Evolutionary conservation across 2,888 invertebrate genomes (phyloP).

Genomic region (Chrysotoxum bicinctum): DNA sequence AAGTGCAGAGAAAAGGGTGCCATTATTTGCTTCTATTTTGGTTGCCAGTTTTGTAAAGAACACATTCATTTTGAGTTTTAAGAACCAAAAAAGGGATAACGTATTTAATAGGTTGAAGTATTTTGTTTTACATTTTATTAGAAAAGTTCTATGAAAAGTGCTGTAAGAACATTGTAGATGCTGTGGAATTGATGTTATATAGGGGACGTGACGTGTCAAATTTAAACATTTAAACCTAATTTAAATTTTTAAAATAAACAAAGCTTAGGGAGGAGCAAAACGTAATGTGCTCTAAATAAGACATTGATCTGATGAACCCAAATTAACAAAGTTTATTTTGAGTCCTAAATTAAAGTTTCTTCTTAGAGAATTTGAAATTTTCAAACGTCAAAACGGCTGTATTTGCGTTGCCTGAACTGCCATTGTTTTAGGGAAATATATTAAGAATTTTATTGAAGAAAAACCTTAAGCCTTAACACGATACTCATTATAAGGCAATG

Average conservation of each 20-base stretch:
- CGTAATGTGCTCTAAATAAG: too few species aligned
- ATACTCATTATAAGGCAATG: too few species aligned
- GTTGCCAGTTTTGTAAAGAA: not conserved
- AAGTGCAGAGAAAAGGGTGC: not conserved
- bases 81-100: not conserved
- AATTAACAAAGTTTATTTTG: too few species aligned
- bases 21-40: not conserved
- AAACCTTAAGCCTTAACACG: too few species aligned
- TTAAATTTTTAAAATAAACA: not conserved
- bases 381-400: too few species aligned
- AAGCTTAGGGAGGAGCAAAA: too few species aligned
- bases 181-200: not conserved
- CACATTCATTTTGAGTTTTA: not conserved
- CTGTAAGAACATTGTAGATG: not conserved
- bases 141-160: not conserved
- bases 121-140: constrained; percentile 26
- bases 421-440: too few species aligned
- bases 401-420: too few species aligned
- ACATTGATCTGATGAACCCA: too few species aligned
- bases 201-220: not conserved
- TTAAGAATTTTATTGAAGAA: too few species aligned
- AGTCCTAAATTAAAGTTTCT: too few species aligned
- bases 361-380: too few species aligned
- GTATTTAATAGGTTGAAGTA: constrained; percentile 2
- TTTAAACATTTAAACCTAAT: not conserved